Base-by-base conservation (phyloP, 2,113 vertebrate species). In the Thamnaconus septentrionalis region DNA sequence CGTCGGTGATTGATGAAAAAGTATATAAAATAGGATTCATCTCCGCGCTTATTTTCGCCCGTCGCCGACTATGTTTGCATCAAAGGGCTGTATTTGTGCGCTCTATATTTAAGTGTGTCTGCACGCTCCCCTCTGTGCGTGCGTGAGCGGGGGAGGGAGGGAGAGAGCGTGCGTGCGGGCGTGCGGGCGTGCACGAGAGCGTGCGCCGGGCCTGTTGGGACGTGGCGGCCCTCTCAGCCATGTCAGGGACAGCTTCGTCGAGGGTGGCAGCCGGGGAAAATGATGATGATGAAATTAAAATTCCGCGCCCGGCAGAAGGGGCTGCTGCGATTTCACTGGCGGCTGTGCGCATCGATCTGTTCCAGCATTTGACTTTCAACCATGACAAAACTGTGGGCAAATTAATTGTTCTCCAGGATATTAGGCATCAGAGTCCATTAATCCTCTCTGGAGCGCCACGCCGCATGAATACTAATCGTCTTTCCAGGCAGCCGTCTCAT, bases 371-470 rank as follows among this genome's bases (percentile, higher is more conserved):
- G 96, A 97, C 96, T 99, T 98, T 96, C 96, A 96, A 95, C 96
- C 96, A 96, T 97, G 96, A 99, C 97, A 98, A 99, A 99, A 98
- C 95, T 96, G 95, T 95, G 95, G 94, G 96, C 95, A 98, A 99
- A 99, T 99, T 98, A 99, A 99, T 99, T 98, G 97, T 98, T 96
- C 96, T 96, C 94, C 94, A 95, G 95, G 96, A 98, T 97, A 98
- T 97, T 98, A 98, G 94, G 94, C 95, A 98, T 98, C 97, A 97
- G 96, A 96, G 93, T 96, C 96, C 94, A 98, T 98, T 98, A 98
- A 98, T 98, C 97, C 97, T 96, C 95, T 96, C 95, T 93, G 93
- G 93, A 94, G 96, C 85, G 69, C 87, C 91, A 96, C 90, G 93
- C 93, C 73, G 64, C 83, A 89, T 93, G 97, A 94, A 98, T 98